These are phyloP conservation scores for Melanotaenia duboulayi DNA, from an alignment of 2,113 vertebrate species.

Conservation along the genomic window DNA sequence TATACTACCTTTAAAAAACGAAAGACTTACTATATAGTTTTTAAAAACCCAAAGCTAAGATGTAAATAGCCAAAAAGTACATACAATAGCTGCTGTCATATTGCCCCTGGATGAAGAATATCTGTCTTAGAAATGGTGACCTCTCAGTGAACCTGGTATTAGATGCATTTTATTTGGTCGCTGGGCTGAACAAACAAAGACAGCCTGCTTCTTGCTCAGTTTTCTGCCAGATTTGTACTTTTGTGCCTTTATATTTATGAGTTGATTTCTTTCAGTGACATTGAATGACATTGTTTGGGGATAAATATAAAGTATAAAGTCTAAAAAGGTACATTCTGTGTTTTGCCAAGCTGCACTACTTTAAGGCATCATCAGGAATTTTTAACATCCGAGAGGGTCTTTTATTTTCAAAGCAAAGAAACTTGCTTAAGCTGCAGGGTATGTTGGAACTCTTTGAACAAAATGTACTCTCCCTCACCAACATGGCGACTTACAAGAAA, in stretches of 20 bases:
- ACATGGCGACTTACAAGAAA: background rate
- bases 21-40: slow-evolving; percentile 40
- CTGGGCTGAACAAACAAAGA: slow-evolving; percentile 50
- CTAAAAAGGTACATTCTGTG: background rate
- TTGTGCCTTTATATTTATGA: slow-evolving; percentile 1
- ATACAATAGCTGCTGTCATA: slow-evolving; percentile 42
- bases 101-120: slow-evolving; percentile 67
- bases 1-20: slow-evolving; percentile 56
- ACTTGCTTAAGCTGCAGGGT: slow-evolving; percentile 22
- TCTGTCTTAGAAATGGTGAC: slow-evolving; percentile 56
- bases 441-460: slow-evolving; percentile 17
- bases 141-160: slow-evolving; percentile 72
- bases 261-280: background rate
- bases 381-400: slow-evolving; percentile 21
- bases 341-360: background rate
- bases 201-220: slow-evolving; percentile 34
- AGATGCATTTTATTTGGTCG: slow-evolving; percentile 69
- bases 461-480: background rate
- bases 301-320: background rate
- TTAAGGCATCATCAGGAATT: slow-evolving; percentile 10
- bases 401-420: slow-evolving; percentile 45
- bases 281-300: background rate
- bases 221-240: slow-evolving; percentile 25
- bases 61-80: slow-evolving; percentile 56
- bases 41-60: slow-evolving; percentile 37